Evolutionary conservation across 2,888 invertebrate genomes (phyloP), one percentile per base, ranked within the genome.

Genomic region (Lasioglossum vierecki): DNA sequence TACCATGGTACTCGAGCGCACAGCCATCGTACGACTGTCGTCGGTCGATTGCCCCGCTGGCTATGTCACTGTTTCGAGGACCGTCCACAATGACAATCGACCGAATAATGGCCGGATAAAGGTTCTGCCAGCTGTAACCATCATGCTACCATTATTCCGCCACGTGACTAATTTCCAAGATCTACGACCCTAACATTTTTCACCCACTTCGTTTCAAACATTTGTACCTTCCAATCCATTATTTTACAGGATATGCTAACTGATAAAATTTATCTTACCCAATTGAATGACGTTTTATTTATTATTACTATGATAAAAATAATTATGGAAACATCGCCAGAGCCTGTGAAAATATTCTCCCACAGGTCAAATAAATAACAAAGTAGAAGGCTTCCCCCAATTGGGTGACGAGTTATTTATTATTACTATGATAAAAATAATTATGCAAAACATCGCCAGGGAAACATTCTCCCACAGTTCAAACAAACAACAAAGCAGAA

Each of bases 1-100:
- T 91, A 87, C 80, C 87, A 75, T 84, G 85, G 82, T 79, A 76
- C 89, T 85, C 84, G 85, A 87, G 90, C 81, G 70, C 87, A 85
- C 86, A 66, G 76, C 85, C 75, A 86, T 79, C 86, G 82, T 76
- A 84, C 84, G 85, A 86, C 83, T 88, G 88, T 89, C 86, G 80
- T 86, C 83, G 88, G 74, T 80, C 90, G 88, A 87, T 91, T 85
- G 87, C 80, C 74, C 88, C 78, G 80, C 76, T 74, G 68, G 77
- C 86, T 49, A 80, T 84, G 89, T 85, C 85, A 89, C 84, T 84
- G 87, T 91, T 91, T 88, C 90, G 81, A 86, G 84, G 73, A 41
- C 76, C 79, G 80, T 71, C 46, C 30, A 35, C 80, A 68, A 71
- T 60, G 83, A 22, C 70, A 77, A 87, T 82, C 79, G 85, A 46